Conservation (phyloP, 1,140 invertebrate genomes). For the Drosophila sechellia region DNA sequence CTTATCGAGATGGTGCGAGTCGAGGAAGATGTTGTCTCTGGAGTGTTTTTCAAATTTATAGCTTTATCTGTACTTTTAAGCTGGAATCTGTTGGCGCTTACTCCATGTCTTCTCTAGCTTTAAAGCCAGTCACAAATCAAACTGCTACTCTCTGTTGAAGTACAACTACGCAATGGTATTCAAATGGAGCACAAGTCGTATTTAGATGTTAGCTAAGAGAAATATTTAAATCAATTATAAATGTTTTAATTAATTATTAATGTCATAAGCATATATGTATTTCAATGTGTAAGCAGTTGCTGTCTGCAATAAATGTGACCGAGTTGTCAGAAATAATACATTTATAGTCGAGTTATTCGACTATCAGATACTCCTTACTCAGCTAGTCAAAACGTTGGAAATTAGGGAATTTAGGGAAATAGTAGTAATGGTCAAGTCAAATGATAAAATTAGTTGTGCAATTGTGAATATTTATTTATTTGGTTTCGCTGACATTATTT, state of each 20-base stretch:
- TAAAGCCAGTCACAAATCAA: conserved; percentile 25
- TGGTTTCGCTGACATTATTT: background rate
- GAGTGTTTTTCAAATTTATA: conserved; percentile 57
- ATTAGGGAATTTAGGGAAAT: too few relatives aligned
- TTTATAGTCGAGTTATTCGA: too few relatives aligned
- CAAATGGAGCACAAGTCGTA: conserved; percentile 70
- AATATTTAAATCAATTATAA: conserved; percentile 55
- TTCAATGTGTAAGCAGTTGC: conserved; percentile 57
- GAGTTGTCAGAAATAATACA: conserved; percentile 14
- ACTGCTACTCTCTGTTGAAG: conserved; percentile 60
- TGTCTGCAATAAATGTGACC: conserved; percentile 57
- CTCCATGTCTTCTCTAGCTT: conserved; percentile 66
- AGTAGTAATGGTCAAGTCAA: too few relatives aligned
- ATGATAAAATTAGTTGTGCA: background rate
- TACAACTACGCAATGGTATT: conserved; percentile 77
- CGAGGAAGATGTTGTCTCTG: conserved; percentile 4
- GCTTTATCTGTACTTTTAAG: conserved; percentile 64
- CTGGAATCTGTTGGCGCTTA: conserved; percentile 39
- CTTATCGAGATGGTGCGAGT: conserved; percentile 38
- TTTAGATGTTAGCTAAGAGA: conserved; percentile 70
- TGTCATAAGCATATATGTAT: conserved; percentile 55
- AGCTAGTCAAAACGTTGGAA: too few relatives aligned
- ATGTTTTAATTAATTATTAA: conserved; percentile 61
- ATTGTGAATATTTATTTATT: background rate
- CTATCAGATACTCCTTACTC: too few relatives aligned